Evolutionary conservation across 1,140 invertebrate genomes (phyloP), one percentile per base, ranked within the genome.

Genomic region (Linepithema humile): DNA sequence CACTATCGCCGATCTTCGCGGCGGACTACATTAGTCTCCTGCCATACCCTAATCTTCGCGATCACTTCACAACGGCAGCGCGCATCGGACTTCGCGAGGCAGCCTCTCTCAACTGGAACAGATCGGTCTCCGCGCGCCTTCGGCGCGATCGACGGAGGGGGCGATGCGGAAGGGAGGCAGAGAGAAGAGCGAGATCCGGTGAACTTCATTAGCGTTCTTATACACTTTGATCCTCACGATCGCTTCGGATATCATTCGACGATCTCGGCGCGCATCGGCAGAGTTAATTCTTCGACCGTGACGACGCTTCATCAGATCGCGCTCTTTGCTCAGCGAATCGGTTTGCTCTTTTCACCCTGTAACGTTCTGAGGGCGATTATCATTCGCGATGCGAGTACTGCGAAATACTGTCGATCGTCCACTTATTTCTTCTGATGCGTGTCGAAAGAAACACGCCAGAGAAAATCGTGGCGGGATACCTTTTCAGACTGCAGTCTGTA

Each of bases 281-380:
- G 70, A 80, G 75, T 80, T 80, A 80, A 80, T 80, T 80, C 75
- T 80, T 80, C 75, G 48, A 80, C 35, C 75, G 75, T 80, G 75
- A 80, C 64, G 75, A 80, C 48, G 75, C 75, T 80, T 80, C 64
- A 67, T 78, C 74, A 67, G 74, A 78, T 55, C 75, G 23, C 48
- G 48, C 17, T 67, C 15, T 17, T 67, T 40, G 40, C 15, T 50
- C 48, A 10, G 7, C 43, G 20, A 32, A 29, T 73, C 23, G 32
- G 23, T 29, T 67, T 69, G 20, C 40, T 69, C 48, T 40, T 78
- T 69, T 80, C 23, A 80, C 48, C 17, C 48, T 80, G 53, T 64
- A 45, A 55, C 12, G 64, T 70, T 45, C 64, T 9, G 64, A 0
- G 26, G 23, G n/a, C 48, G 62, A 69, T 78, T 69, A 69, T 55